Percentiles rank a stretch among this genome's conserved stretches.
Evolutionary conservation across 1,140 invertebrate genomes (phyloP).

Genomic region (Phenacoccus solenopsis): DNA sequence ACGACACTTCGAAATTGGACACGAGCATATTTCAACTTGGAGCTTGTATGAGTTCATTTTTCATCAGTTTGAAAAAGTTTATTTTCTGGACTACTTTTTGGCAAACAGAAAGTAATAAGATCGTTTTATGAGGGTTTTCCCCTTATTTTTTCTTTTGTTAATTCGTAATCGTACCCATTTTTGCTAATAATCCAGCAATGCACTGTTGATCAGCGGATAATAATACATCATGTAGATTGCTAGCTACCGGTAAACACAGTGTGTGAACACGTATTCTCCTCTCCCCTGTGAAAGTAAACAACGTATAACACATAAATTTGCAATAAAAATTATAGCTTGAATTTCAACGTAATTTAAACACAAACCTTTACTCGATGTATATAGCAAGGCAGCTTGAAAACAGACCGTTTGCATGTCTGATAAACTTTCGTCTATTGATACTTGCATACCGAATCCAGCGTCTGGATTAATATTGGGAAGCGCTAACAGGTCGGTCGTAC

Average conservation of each 20-base stretch:
- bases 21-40: too few relatives aligned
- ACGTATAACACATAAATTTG: not conserved
- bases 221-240: slow-evolving; percentile 71
- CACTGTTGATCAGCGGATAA: slow-evolving; percentile 90
- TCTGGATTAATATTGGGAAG: slow-evolving; percentile 97
- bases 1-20: too few relatives aligned
- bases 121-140: too few relatives aligned
- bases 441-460: slow-evolving; percentile 94
- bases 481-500: slow-evolving; percentile 91
- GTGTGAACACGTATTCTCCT: slow-evolving; percentile 95
- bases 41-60: too few relatives aligned
- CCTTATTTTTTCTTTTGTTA: too few relatives aligned
- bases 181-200: slow-evolving; percentile 79
- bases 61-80: too few relatives aligned
- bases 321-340: too few relatives aligned
- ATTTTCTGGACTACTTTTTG: too few relatives aligned
- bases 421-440: slow-evolving; percentile 84
- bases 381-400: slow-evolving; percentile 95
- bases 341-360: not conserved
- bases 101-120: too few relatives aligned
- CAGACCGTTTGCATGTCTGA: slow-evolving; percentile 77
- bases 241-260: slow-evolving; percentile 78
- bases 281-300: slow-evolving; percentile 52
- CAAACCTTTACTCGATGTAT: slow-evolving; percentile 95
- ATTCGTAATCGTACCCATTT: slow-evolving; percentile 64